Percentiles rank a stretch among this genome's conserved stretches.
These are phyloP conservation scores for Taeniopygia guttata DNA, from an alignment of 2,797 vertebrate genomes.

Conservation along the genomic window DNA sequence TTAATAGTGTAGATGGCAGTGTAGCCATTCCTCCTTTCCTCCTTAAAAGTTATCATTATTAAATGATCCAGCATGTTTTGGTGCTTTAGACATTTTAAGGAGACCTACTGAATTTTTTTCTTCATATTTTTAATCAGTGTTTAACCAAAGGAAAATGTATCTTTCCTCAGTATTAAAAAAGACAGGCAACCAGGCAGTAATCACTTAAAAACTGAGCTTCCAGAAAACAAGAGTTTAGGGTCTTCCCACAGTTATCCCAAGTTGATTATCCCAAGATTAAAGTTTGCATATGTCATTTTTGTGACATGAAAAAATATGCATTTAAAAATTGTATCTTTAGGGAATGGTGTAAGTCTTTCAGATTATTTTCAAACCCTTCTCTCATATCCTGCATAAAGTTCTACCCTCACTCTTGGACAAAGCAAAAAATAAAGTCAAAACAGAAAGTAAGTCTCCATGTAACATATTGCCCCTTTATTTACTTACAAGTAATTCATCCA, in stretches of 20 bases:
- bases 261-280: not conserved
- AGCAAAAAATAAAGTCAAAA: not conserved
- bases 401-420: not conserved
- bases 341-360: not conserved
- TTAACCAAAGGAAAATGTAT: not conserved
- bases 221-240: not conserved
- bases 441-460: not conserved
- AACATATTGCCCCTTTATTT: not conserved
- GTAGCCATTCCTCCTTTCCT: not conserved
- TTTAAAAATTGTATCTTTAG: not conserved
- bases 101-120: not conserved
- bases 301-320: not conserved
- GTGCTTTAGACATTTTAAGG: not conserved
- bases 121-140: not conserved
- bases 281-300: not conserved
- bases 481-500: slow-evolving; percentile 98
- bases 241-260: not conserved
- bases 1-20: not conserved
- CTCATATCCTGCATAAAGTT: not conserved
- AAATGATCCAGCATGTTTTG: not conserved
- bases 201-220: not conserved
- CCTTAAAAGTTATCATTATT: not conserved
- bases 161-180: not conserved
- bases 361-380: not conserved
- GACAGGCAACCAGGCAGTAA: not conserved